Percentiles rank a stretch among this genome's conserved stretches.
These are phyloP conservation scores for Embidobia sp. DNA, from an alignment of 2,888 invertebrate species.

Conservation along the genomic window DNA sequence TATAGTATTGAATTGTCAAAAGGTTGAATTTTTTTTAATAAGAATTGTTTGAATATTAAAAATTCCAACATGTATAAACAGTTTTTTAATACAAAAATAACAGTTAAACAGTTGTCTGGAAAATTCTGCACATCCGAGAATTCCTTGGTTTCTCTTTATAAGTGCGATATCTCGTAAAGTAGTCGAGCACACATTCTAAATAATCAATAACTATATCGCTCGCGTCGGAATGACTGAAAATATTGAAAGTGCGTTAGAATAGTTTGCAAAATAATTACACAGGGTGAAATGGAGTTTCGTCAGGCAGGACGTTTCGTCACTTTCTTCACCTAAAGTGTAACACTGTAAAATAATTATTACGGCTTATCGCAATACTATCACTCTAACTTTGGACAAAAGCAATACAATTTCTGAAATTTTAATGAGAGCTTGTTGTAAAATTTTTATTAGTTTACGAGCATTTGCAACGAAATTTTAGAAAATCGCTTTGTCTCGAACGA, in stretches of 20 bases:
- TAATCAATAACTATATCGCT: conserved; percentile 39
- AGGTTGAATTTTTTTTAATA: too few species aligned
- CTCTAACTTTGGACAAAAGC: conserved; percentile 6
- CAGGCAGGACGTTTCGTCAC: conserved; percentile 31
- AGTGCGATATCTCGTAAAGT: conserved; percentile 10
- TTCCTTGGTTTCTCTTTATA: conserved; percentile 3
- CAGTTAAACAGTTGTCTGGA: conserved; percentile 1
- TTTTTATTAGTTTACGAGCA: conserved; percentile 16
- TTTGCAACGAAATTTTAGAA: neutral
- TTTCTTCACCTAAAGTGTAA: neutral
- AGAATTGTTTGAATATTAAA: too few species aligned
- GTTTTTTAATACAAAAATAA: too few species aligned
- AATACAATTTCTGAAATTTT: conserved; percentile 30
- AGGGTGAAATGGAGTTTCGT: conserved; percentile 26
- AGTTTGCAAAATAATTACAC: conserved; percentile 13
- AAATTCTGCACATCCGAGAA: neutral
- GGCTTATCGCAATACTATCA: conserved; percentile 15
- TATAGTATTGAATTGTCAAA: too few species aligned
- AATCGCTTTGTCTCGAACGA: neutral
- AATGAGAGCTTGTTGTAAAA: conserved; percentile 12
- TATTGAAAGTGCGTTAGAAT: conserved; percentile 15
- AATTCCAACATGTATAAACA: too few species aligned
- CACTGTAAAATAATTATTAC: conserved; percentile 10
- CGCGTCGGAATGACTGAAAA: neutral
- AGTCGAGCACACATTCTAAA: conserved; percentile 11